Base-by-base conservation (phyloP, 2,888 invertebrate species). In the Heliconius charithonia region DNA sequence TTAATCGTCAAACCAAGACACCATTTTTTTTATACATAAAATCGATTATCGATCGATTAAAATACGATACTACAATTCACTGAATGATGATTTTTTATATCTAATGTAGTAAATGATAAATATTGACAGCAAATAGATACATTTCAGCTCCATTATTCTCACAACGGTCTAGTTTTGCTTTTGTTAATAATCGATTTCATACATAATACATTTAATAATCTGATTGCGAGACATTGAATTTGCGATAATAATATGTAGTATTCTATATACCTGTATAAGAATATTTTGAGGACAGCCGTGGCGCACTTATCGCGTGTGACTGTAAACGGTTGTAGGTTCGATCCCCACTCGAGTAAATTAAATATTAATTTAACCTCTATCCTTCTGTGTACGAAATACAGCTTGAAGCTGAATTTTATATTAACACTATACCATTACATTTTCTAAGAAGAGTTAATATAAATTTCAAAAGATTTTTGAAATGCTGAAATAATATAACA, bases 81-180 rank as follows among this genome's bases (percentile, higher is more conserved):
- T 67, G 73, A 76, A 10, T 37, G 37, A 66, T 45, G 1, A 45
- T 45, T 45, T 41, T 45, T 22, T 67, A 12, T 41, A 25, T 37
- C 41, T 25, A 13, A 37, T 76, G 56, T 29, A 63, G 77, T 78
- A 51, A 77, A 63, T 72, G 79, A 82, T 83, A 80, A 69, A 75
- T 81, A 83, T 82, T 82, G 83, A 84, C 82, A 80, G 80, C 73
- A 80, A 75, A 80, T 19, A 77, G 80, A 85, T 84, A 84, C 81
- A 84, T 83, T 82, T 83, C 79, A 82, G 79, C 25, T 67, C 3
- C n/a, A 75, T 77, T 74, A 69, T 51, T 74, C 76, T 74, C 79
- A 56, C 56, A 73, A 59, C 70, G 45, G 67, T 81, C 73, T 76
- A 71, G 29, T 75, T 77, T 75, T 67, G 62, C 75, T 37, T 75